phyloP scores from a whole-genome alignment of 2,113 vertebrate genomes.

The Poeciliopsis prolifica region DNA sequence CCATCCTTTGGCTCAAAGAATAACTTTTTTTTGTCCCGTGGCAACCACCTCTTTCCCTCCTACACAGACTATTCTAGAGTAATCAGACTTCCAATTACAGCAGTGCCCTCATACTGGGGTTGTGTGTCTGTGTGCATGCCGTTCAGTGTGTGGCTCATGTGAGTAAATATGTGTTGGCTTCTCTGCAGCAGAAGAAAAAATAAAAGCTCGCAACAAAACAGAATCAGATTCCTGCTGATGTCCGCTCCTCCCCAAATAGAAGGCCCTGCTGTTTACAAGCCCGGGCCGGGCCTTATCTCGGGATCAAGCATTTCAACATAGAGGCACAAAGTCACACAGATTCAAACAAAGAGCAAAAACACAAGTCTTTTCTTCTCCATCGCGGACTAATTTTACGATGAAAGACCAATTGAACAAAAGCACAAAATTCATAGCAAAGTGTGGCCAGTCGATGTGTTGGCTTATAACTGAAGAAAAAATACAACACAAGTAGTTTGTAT shows the following conservation, averaged over 20 bases:
- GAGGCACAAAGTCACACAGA: conserved; percentile 1
- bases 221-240: conserved; percentile 49
- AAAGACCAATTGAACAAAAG: background rate
- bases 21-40: conserved; percentile 28
- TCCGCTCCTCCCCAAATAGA: conserved; percentile 32
- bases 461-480: too few species aligned
- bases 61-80: conserved; percentile 56
- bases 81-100: conserved; percentile 77
- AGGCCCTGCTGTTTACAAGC: conserved; percentile 43
- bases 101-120: conserved; percentile 37
- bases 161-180: conserved; percentile 5
- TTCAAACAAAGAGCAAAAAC: background rate
- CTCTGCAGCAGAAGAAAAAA: background rate
- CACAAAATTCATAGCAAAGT: background rate
- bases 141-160: conserved; percentile 1
- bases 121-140: background rate
- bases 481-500: too few species aligned
- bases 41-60: background rate
- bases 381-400: background rate
- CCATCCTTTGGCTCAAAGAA: conserved; percentile 25
- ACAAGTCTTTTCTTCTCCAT: background rate
- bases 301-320: conserved; percentile 34
- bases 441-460: too few species aligned
- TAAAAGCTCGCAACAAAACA: conserved; percentile 14
- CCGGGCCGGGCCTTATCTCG: conserved; percentile 45